Percentiles rank a stretch among this genome's conserved stretches.
Evolutionary conservation across 2,888 invertebrate genomes (phyloP).

Genomic region (Mimas tiliae): DNA sequence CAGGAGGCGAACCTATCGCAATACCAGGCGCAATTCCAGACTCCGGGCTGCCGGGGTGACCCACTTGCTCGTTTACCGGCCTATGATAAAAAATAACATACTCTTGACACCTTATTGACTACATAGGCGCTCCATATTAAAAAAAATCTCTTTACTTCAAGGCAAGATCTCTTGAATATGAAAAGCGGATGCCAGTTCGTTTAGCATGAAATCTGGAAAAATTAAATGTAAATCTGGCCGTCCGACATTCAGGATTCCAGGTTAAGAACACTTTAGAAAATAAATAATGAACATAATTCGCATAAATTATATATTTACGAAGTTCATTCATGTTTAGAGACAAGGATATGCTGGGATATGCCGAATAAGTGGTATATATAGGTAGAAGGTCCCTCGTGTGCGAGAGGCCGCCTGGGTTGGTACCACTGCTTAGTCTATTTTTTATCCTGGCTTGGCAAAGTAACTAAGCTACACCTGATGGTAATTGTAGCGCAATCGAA

Average conservation of each 20-base stretch:
- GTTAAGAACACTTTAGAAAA: constrained; percentile 15
- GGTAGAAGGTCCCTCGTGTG: too few species aligned
- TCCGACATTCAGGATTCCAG: constrained; percentile 13
- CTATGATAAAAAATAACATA: neutral
- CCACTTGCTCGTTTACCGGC: too few species aligned
- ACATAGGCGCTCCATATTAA: neutral
- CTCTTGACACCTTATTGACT: neutral
- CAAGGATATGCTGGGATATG: neutral
- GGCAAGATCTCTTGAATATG: constrained; percentile 17
- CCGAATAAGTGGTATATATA: too few species aligned
- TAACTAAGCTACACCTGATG: too few species aligned
- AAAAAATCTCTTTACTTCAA: constrained; percentile 3
- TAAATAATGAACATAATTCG: constrained; percentile 5
- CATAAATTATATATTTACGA: neutral
- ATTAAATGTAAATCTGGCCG: constrained; percentile 13
- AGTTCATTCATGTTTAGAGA: neutral
- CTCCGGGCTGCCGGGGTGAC: too few species aligned
- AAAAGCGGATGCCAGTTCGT: neutral
- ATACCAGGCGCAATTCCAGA: too few species aligned
- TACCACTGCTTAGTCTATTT: too few species aligned
- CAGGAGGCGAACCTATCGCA: too few species aligned
- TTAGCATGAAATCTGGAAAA: constrained; percentile 15
- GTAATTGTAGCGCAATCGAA: too few species aligned
- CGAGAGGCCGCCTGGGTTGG: too few species aligned
- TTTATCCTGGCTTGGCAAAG: too few species aligned